Percentiles rank a stretch among this genome's conserved stretches.
Evolutionary conservation across 2,888 invertebrate species (phyloP).

Genomic region (Exephanes ischioxanthus): DNA sequence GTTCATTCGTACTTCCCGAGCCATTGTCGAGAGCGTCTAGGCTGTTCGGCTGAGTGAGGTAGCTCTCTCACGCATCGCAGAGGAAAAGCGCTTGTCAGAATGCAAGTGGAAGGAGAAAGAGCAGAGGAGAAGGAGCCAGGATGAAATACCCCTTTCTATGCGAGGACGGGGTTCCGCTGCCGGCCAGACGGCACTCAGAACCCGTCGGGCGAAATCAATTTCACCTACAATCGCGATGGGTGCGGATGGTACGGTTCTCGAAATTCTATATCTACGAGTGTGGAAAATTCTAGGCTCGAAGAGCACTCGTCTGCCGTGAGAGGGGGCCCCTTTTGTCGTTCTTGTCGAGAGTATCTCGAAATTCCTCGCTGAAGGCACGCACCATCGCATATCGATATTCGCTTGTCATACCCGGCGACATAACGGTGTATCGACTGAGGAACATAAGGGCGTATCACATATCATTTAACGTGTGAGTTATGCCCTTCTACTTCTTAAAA

Average conservation of each 20-base stretch:
- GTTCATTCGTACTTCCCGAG: constrained; percentile 47
- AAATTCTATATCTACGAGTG: constrained; percentile 59
- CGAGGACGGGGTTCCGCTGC: not conserved
- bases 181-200: constrained; percentile 66
- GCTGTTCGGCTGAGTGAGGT: constrained; percentile 33
- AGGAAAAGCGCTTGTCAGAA: constrained; percentile 55
- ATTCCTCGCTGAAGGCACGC: constrained; percentile 28
- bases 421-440: not conserved
- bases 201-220: constrained; percentile 70
- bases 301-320: constrained; percentile 27
- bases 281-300: constrained; percentile 44
- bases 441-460: too few species aligned
- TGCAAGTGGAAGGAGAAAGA: constrained; percentile 25
- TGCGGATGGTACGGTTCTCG: constrained; percentile 43
- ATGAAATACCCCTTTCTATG: constrained; percentile 36
- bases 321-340: constrained; percentile 31
- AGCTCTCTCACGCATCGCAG: constrained; percentile 20
- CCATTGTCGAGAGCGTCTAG: constrained; percentile 43
- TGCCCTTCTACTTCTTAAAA: too few species aligned
- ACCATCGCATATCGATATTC: constrained; percentile 44
- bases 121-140: not conserved
- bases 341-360: constrained; percentile 26
- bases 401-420: constrained; percentile 26
- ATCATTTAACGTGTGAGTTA: too few species aligned
- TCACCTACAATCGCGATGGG: constrained; percentile 60